These are phyloP conservation scores for Novumbra hubbsi DNA, from an alignment of 2,797 vertebrate species.

Conservation along the genomic window DNA sequence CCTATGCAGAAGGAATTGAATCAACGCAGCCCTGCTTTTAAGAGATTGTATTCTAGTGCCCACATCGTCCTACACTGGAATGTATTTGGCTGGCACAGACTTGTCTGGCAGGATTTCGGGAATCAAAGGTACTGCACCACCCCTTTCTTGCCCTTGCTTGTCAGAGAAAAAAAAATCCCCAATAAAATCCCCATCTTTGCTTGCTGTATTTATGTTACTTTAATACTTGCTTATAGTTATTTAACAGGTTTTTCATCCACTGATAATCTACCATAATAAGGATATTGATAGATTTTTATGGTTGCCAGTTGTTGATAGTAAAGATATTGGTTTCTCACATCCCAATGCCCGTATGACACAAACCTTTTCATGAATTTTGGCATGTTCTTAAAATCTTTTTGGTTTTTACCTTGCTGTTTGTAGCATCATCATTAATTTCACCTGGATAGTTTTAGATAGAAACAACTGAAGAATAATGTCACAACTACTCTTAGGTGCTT, in stretches of 20 bases:
- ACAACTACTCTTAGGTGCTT: no score
- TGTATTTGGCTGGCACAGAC: slow-evolving; percentile 28
- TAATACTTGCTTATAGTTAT: background rate
- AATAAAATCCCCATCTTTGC: background rate
- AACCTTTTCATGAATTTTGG: no score
- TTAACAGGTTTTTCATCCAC: background rate
- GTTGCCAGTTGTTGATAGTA: background rate
- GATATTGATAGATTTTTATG: background rate
- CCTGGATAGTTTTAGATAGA: background rate
- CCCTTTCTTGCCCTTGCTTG: slow-evolving; percentile 28
- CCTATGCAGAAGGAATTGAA: background rate
- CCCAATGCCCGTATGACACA: no score
- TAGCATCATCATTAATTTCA: background rate
- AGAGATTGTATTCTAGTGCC: background rate
- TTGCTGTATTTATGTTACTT: background rate
- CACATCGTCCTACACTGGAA: slow-evolving; percentile 12
- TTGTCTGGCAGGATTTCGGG: slow-evolving; percentile 24
- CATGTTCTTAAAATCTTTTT: no score
- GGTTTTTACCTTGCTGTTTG: no score
- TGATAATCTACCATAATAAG: background rate
- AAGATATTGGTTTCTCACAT: background rate
- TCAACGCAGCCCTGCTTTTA: background rate
- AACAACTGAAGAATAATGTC: background rate
- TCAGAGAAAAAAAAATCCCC: slow-evolving; percentile 1
- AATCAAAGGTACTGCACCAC: slow-evolving; percentile 15